These are phyloP conservation scores for Natator depressus DNA, from an alignment of 2,113 vertebrate species.

Conservation along the genomic window DNA sequence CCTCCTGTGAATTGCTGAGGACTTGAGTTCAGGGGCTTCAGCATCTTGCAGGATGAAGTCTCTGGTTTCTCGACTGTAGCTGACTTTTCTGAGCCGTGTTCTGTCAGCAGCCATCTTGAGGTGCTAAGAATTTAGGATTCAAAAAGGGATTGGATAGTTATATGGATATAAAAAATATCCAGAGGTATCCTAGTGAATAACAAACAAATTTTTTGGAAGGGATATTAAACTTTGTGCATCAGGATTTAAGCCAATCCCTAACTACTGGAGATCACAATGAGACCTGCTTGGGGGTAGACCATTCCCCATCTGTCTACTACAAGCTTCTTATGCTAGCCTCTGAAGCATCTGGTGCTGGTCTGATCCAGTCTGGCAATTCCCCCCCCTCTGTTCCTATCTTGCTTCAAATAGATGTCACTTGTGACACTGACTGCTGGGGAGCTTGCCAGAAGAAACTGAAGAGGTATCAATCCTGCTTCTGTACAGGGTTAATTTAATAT, in stretches of 20 bases:
- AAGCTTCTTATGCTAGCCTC: neutral
- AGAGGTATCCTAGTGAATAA: neutral
- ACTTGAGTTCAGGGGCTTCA: neutral
- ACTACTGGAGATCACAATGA: neutral
- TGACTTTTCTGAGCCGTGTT: neutral
- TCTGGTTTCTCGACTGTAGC: neutral
- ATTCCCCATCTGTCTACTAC: neutral
- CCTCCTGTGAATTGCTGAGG: neutral
- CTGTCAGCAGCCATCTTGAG: neutral
- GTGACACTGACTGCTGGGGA: neutral
- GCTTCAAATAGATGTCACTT: neutral
- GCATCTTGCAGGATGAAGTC: neutral
- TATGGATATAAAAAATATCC: neutral
- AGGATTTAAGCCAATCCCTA: neutral
- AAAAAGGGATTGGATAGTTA: neutral
- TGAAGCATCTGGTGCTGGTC: neutral
- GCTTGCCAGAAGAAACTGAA: neutral
- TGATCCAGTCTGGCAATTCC: neutral
- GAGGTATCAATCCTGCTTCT: neutral
- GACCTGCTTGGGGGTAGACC: neutral
- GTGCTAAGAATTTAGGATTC: neutral
- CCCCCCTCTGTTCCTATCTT: neutral
- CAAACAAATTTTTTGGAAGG: neutral
- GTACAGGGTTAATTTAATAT: neutral
- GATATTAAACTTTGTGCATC: neutral